Conservation (phyloP, 2,888 invertebrate genomes). For the Eupithecia inturbata region DNA sequence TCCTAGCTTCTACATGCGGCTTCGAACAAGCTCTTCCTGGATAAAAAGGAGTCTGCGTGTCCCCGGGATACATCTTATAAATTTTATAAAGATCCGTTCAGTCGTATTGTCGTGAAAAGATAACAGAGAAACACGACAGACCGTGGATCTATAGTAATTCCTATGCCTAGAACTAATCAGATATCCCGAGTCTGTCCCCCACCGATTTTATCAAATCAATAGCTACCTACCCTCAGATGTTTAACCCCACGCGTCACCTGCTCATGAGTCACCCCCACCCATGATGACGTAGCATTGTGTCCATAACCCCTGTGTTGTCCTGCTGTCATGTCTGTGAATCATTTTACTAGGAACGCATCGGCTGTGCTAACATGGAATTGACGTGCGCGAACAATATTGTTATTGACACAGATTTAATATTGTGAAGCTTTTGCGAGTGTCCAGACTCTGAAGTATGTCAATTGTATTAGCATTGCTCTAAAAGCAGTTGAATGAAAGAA, state of each 20-base stretch:
- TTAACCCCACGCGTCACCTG: conserved; percentile 14
- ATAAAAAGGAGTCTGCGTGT: background rate
- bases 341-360: conserved; percentile 31
- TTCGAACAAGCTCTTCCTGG: too few relatives aligned
- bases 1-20: too few relatives aligned
- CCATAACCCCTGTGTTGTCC: conserved; percentile 14
- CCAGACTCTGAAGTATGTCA: too few relatives aligned
- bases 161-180: background rate
- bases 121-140: background rate
- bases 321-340: conserved; percentile 25
- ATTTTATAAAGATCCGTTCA: background rate
- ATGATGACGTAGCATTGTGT: conserved; percentile 26
- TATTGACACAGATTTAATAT: background rate
- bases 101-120: background rate
- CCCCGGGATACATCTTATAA: background rate
- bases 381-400: conserved; percentile 11
- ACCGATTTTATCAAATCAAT: conserved; percentile 12
- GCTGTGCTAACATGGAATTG: conserved; percentile 16
- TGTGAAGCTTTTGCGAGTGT: background rate
- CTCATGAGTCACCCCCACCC: conserved; percentile 8
- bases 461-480: too few relatives aligned
- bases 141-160: background rate
- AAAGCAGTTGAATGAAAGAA: too few relatives aligned
- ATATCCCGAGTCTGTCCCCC: background rate
- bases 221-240: conserved; percentile 13